Conservation (phyloP, 2,113 vertebrate species). For the Xerus inauris region DNA sequence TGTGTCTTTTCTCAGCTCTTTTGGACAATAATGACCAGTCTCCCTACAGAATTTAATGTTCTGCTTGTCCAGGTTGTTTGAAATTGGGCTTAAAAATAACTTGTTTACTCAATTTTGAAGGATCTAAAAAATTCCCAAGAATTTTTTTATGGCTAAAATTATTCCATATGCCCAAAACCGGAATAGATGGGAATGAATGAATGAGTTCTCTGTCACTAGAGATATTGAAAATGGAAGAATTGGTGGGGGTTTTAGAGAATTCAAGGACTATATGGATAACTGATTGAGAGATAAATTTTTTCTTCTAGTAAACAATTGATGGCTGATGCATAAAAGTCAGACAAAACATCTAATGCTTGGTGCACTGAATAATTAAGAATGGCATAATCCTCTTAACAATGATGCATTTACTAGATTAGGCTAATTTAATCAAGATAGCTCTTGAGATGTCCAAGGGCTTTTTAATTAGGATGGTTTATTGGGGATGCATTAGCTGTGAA, state of each 20-base stretch:
- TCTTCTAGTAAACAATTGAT: background rate
- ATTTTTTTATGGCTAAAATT: background rate
- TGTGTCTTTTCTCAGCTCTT: background rate
- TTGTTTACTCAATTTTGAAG: background rate
- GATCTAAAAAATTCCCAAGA: background rate
- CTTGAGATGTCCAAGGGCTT: background rate
- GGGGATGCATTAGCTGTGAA: background rate
- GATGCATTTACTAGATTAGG: background rate
- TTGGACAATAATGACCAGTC: background rate
- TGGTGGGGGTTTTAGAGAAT: background rate
- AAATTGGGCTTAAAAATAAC: background rate
- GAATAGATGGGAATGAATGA: background rate
- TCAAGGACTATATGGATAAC: background rate
- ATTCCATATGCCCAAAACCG: background rate
- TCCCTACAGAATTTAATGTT: background rate
- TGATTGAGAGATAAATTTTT: background rate
- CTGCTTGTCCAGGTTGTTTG: background rate
- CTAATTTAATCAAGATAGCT: background rate
- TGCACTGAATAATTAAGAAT: background rate
- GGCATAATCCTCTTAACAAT: background rate
- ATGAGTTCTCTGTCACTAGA: background rate
- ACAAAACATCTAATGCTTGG: background rate
- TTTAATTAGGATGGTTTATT: slow-evolving; percentile 36
- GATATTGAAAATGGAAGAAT: background rate
- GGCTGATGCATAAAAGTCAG: background rate